phyloP scores from a whole-genome alignment of 2,797 vertebrate species.

The Threskiornis aethiopicus region DNA sequence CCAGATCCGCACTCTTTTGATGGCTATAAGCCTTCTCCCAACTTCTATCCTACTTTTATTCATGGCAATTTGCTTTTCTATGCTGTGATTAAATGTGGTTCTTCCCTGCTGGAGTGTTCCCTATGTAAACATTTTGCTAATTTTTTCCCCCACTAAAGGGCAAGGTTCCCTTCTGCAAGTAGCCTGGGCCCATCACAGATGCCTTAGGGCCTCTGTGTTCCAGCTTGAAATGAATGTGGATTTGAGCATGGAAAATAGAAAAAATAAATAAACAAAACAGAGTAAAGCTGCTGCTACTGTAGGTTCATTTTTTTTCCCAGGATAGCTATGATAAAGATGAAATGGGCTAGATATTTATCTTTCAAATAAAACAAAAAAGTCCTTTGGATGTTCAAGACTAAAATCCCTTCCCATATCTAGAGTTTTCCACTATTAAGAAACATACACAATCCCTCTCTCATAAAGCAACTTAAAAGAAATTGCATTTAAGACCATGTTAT shows the following conservation, averaged over 20 bases:
- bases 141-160: background rate
- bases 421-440: background rate
- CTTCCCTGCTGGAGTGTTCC: background rate
- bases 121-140: background rate
- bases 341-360: background rate
- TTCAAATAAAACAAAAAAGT: background rate
- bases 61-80: background rate
- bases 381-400: background rate
- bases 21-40: background rate
- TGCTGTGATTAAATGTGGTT: background rate
- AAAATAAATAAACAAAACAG: background rate
- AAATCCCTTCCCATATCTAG: background rate
- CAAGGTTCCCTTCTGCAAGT: background rate
- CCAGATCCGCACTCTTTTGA: background rate
- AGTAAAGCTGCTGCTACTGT: background rate
- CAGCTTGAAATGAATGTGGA: background rate
- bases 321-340: background rate
- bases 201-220: background rate
- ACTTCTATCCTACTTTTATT: background rate
- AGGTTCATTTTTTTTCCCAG: background rate
- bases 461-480: background rate
- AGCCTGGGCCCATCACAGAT: background rate
- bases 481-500: background rate
- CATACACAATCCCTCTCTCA: background rate
- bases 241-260: background rate